Base-by-base conservation (phyloP, 1,140 invertebrate genomes). In the Ephestia elutella region DNA sequence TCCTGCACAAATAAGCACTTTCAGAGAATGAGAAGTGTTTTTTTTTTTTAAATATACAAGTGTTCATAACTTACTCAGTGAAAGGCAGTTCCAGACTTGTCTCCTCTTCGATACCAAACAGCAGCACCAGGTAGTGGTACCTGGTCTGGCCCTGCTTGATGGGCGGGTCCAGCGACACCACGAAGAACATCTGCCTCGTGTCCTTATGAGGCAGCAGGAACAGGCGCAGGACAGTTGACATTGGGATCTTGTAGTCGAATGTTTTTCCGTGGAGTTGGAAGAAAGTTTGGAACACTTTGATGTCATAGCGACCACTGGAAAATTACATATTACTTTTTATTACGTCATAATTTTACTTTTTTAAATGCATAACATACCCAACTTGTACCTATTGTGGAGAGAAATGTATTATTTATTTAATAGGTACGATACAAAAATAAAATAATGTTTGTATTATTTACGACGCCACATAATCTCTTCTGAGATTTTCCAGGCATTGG, bases 241-340 rank as follows among this genome's bases (percentile, higher is more conserved):
- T 96, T 0, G 98, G 97, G 70, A 99, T 99, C 89, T 99, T 99
- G 89, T 99, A 99, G 90, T 99, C 98, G 85, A 99, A 99, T 0
- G 99, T 99, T 92, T 99, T 99, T 89, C 99, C 99, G 82, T 99
- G 99, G 56, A 99, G 93, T 90, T 99, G 98, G 77, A 99, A 96
- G 87, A 99, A 99, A 1, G 96, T 94, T 59, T 96, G 95, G 80
- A 98, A 99, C 49, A 99, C 94, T 90, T 99, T 99, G 86, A 99
- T 98, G 82, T 99, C 99, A 82, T 99, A 99, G 64, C 99, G 97
- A 93, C 99, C 99, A 90, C 96, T 97, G 89, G 90, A 71, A 75
- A 49, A 48, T 25, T 25, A n/a, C 35, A 60, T 19, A 57, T 28
- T 10, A 49, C 18, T 49, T 11, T 38, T 11, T 38, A 38, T 28